Evolutionary conservation across 2,797 vertebrate genomes (phyloP), one percentile per base, ranked within the genome.

Genomic region (Scarus forsteni): DNA sequence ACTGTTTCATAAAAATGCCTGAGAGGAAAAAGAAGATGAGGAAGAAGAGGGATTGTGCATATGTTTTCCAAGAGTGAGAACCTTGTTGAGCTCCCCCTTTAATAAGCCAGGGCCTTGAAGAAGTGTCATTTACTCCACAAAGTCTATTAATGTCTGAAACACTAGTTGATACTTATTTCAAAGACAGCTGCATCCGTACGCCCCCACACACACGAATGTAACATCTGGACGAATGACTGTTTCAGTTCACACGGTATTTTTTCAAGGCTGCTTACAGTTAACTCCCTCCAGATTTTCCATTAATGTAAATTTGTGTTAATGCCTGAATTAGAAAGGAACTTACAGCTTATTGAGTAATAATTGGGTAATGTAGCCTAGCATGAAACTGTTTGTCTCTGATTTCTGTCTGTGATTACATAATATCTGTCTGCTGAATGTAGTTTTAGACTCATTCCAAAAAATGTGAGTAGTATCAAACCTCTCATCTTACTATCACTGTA

Each of bases 1-100:
- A 93, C 90, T 81, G 87, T 92, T 92, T 91, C 85, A 90, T 92
- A 88, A 93, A 90, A 93, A 92, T 91, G 85, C 91, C 90, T 91
- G 78, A 86, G 83, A 91, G 86, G 85, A 92, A 87, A 82, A 91
- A 86, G 84, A 92, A 86, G 83, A 91, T 86, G 85, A 92, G 86
- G 83, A 91, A 86, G 84, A 92, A 87, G 83, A 92, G 78, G 77
- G 90, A 92, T 83, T 19, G 82, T 78, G 86, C 75, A 86, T 77
- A 70, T 81, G 89, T 92, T 90, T 88, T 91, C 88, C 89, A 89
- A 93, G 73, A 89, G 81, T 60, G 84, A 90, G 89, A 92, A 87
- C 77, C 85, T 83, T 87, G 85, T 87, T 71, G 81, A 80, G 85
- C 79, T 90, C 75, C 74, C 91, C 85, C 84, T 39, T 7, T 10